These are phyloP conservation scores for Pangasius mekongensis DNA, from an alignment of 2,797 vertebrate genomes.

Conservation along the genomic window DNA sequence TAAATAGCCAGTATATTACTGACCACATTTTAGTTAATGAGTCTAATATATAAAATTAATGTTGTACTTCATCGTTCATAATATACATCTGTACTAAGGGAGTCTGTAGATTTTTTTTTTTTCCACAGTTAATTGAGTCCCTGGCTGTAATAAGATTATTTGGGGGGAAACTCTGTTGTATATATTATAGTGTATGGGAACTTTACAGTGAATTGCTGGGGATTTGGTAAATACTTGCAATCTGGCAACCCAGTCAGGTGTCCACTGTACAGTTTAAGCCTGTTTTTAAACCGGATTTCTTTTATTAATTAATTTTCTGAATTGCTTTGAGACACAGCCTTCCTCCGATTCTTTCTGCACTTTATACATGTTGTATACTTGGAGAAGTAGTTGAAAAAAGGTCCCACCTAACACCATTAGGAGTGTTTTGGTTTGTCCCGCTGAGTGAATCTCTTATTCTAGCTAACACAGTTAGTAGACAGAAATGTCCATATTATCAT, in stretches of 20 bases:
- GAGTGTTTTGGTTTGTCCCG: neutral
- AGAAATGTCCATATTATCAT: neutral
- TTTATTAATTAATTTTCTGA: neutral
- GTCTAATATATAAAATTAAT: neutral
- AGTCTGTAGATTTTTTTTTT: neutral
- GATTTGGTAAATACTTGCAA: rapidly evolving
- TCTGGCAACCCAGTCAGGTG: conserved; percentile 11
- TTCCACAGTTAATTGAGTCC: neutral
- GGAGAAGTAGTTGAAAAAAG: too few relatives aligned
- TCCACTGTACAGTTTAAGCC: neutral
- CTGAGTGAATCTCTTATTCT: neutral
- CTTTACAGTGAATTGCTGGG: neutral
- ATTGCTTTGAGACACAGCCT: neutral
- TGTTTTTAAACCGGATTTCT: neutral
- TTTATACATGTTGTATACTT: too few relatives aligned
- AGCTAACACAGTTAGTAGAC: neutral
- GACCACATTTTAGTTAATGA: neutral
- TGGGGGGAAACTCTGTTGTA: neutral
- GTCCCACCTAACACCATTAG: neutral
- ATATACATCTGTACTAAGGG: neutral
- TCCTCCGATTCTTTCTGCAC: neutral
- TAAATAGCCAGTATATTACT: neutral
- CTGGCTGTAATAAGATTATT: neutral
- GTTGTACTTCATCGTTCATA: neutral
- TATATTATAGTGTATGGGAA: neutral